These are phyloP conservation scores for Scotopteryx bipunctaria DNA, from an alignment of 2,888 invertebrate genomes.

Conservation along the genomic window DNA sequence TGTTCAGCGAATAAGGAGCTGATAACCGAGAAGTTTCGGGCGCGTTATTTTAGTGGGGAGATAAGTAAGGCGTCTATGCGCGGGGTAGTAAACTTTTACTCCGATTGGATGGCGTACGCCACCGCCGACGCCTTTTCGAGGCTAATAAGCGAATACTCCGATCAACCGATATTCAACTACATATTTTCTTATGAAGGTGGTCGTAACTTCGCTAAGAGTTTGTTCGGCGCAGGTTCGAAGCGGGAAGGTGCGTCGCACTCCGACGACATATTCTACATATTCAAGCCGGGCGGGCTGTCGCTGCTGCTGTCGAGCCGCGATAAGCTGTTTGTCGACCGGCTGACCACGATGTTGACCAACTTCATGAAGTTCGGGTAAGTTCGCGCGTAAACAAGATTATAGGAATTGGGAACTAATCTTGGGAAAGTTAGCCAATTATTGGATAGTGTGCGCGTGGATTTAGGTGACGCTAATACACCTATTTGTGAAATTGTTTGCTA, in stretches of 20 bases:
- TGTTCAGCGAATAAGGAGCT: constrained; percentile 51
- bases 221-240: constrained; percentile 45
- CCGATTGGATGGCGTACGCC: constrained; percentile 67
- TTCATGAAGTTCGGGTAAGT: constrained; percentile 70
- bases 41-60: constrained; percentile 59
- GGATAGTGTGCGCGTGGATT: constrained; percentile 25
- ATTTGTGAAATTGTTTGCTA: constrained; percentile 6
- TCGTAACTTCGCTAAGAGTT: constrained; percentile 61
- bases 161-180: constrained; percentile 64
- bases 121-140: constrained; percentile 58
- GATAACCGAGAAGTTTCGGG: constrained; percentile 57
- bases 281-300: constrained; percentile 63
- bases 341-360: constrained; percentile 66
- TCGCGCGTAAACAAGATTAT: constrained; percentile 36
- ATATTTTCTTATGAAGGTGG: constrained; percentile 66
- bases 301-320: constrained; percentile 50
- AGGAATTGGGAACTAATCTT: constrained; percentile 30
- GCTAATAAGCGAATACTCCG: constrained; percentile 53
- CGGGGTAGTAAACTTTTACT: constrained; percentile 58
- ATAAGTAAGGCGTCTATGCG: constrained; percentile 46
- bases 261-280: constrained; percentile 73
- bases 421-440: constrained; percentile 29
- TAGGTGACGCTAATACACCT: constrained; percentile 15
- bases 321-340: constrained; percentile 55
- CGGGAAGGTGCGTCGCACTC: constrained; percentile 62